A percentile compares a stretch with the other conserved stretches of the same genome.
Conservation (phyloP, 2,888 invertebrate genomes). For the Apodemia duryi region DNA sequence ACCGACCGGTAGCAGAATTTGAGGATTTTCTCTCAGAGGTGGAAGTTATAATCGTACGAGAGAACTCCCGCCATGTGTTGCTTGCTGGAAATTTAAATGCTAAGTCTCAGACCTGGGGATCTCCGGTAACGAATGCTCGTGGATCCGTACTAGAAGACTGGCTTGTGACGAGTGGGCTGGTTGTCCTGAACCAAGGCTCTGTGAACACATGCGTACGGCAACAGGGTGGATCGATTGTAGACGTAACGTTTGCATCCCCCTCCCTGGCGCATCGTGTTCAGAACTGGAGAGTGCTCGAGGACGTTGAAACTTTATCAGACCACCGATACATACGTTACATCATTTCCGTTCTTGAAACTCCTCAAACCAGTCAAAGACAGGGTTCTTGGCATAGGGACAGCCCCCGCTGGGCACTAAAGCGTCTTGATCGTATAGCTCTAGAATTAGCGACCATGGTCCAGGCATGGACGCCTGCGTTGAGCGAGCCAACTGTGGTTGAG, state of each 20-base stretch:
- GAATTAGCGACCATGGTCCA: neutral
- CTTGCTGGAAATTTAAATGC: neutral
- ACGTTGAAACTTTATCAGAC: neutral
- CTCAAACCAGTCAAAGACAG: neutral
- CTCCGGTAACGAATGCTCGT: neutral
- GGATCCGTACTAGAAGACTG: neutral
- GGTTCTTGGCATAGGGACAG: neutral
- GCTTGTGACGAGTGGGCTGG: no score
- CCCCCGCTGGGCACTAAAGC: neutral
- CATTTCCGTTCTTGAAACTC: neutral
- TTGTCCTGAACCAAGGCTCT: no score
- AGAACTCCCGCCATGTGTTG: neutral
- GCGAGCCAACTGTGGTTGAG: neutral
- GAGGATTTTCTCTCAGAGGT: neutral
- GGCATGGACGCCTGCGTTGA: neutral
- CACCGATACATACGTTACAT: neutral
- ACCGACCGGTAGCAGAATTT: neutral
- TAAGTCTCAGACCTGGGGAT: neutral
- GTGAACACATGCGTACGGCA: no score
- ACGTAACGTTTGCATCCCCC: neutral
- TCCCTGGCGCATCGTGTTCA: neutral
- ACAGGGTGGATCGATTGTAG: neutral
- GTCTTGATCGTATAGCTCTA: neutral
- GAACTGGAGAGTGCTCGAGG: neutral
- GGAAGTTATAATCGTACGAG: neutral